A percentile compares a stretch with the other conserved stretches of the same genome.
phyloP scores from a whole-genome alignment of 1,140 invertebrate species.

The Drosophila tani region DNA sequence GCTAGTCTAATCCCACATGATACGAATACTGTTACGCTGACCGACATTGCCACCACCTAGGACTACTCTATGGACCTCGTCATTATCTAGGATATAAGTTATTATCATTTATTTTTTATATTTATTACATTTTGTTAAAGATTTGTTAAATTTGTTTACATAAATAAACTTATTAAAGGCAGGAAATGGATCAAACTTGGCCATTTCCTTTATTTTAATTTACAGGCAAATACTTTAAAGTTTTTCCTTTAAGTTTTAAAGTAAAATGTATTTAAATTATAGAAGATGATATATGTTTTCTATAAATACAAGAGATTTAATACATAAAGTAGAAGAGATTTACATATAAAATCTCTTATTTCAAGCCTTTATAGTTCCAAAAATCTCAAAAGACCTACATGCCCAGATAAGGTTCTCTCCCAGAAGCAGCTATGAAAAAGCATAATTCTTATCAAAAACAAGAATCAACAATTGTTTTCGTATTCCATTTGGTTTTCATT shows the following conservation, averaged over 20 bases:
- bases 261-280: no score
- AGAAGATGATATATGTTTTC: no score
- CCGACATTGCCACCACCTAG: not conserved
- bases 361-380: not conserved
- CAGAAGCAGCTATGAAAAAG: not conserved
- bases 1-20: not conserved
- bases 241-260: no score
- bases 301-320: not conserved
- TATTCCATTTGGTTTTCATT: slow-evolving; percentile 16
- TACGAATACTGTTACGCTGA: not conserved
- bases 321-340: no score
- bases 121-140: not conserved
- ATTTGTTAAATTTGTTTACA: not conserved
- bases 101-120: not conserved
- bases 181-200: no score
- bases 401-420: no score
- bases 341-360: not conserved
- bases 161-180: not conserved
- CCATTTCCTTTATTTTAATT: no score
- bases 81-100: not conserved
- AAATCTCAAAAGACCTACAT: not conserved
- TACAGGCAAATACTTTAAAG: no score
- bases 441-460: slow-evolving; percentile 31
- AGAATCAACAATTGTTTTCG: slow-evolving; percentile 45
- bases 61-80: not conserved